phyloP scores from a whole-genome alignment of 2,888 invertebrate genomes.

The Drosophila monieri region DNA sequence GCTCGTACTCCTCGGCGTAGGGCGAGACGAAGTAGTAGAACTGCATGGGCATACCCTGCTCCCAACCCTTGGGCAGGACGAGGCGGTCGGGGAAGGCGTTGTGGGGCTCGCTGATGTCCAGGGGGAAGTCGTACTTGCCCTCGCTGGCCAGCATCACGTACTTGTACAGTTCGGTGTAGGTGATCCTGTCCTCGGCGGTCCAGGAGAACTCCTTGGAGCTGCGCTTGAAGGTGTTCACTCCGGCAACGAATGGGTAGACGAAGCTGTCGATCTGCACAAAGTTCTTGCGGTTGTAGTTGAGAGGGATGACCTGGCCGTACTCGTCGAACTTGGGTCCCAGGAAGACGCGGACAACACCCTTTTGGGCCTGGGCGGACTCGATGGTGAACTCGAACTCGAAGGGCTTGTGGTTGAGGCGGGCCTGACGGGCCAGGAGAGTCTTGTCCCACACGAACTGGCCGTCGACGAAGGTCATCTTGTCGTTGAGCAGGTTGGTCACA shows the following conservation, averaged over 20 bases:
- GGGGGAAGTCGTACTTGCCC: slow-evolving; percentile 85
- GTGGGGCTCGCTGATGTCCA: slow-evolving; percentile 86
- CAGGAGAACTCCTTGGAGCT: slow-evolving; percentile 88
- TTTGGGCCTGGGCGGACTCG: slow-evolving; percentile 85
- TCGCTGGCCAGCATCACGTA: slow-evolving; percentile 86
- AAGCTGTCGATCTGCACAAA: slow-evolving; percentile 88
- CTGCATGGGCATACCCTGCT: slow-evolving; percentile 87
- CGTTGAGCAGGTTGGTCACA: slow-evolving; percentile 86
- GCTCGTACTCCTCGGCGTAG: slow-evolving; percentile 84
- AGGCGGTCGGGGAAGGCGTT: slow-evolving; percentile 90
- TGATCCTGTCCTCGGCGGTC: slow-evolving; percentile 87
- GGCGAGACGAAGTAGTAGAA: slow-evolving; percentile 87
- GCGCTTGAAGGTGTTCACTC: slow-evolving; percentile 89
- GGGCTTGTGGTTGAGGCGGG: slow-evolving; percentile 87
- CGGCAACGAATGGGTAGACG: slow-evolving; percentile 86
- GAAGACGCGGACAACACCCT: slow-evolving; percentile 88
- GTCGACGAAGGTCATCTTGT: slow-evolving; percentile 84
- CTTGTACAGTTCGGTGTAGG: slow-evolving; percentile 87
- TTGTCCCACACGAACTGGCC: slow-evolving; percentile 78
- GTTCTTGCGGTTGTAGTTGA: slow-evolving; percentile 86
- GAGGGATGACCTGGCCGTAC: slow-evolving; percentile 85
- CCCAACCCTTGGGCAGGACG: slow-evolving; percentile 89
- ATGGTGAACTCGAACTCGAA: slow-evolving; percentile 86
- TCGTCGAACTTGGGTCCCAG: slow-evolving; percentile 89
- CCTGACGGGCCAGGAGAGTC: slow-evolving; percentile 86